A percentile compares a stretch with the other conserved stretches of the same genome.
Evolutionary conservation across 2,113 vertebrate genomes (phyloP).

Genomic region (Jaculus jaculus): DNA sequence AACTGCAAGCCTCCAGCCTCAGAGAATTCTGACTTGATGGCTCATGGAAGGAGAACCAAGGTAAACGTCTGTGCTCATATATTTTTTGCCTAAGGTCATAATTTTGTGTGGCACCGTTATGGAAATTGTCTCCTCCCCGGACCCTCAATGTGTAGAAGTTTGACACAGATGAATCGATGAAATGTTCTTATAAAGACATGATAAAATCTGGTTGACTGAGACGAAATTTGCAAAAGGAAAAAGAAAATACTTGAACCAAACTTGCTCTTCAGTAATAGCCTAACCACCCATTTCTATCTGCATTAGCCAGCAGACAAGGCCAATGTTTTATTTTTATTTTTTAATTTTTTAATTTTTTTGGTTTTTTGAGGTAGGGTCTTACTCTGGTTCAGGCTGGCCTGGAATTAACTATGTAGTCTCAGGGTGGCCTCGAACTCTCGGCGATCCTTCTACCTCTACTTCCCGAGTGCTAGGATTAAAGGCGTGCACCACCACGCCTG

Average conservation of each 20-base stretch:
- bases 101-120: neutral
- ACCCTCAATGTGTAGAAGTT: neutral
- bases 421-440: too few species aligned
- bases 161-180: conserved; percentile 28
- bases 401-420: too few species aligned
- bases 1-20: neutral
- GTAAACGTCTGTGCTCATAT: neutral
- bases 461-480: too few species aligned
- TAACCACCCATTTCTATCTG: neutral
- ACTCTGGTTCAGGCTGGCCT: too few species aligned
- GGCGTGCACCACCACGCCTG: too few species aligned
- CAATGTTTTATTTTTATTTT: conserved; percentile 52
- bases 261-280: conserved; percentile 31
- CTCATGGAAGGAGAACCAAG: neutral
- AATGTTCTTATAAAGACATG: conserved; percentile 40
- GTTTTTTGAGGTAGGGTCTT: too few species aligned
- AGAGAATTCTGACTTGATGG: neutral
- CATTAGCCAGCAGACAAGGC: conserved; percentile 27
- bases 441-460: too few species aligned
- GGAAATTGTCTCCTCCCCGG: neutral
- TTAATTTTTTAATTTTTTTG: too few species aligned
- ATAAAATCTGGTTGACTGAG: conserved; percentile 37
- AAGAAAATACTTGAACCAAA: conserved; percentile 29
- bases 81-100: neutral
- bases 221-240: neutral